A percentile compares a stretch with the other conserved stretches of the same genome.
Evolutionary conservation across 2,797 vertebrate genomes (phyloP).

Genomic region (Heteromormyrus szaboi): DNA sequence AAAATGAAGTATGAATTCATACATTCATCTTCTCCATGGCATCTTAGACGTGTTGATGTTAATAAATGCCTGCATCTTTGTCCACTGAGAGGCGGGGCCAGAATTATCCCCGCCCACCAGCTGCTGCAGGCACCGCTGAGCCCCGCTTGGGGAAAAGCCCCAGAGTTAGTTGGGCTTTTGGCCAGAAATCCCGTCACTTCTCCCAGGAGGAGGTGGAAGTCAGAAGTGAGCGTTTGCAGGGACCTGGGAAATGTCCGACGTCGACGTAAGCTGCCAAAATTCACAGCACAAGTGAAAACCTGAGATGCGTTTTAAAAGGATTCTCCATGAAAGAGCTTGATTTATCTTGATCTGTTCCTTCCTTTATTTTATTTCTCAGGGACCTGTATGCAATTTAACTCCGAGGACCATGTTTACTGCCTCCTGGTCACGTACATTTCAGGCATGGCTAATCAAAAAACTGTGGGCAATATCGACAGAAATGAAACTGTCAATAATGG

Average conservation of each 20-base stretch:
- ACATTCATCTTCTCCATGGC: neutral
- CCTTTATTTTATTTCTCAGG: neutral
- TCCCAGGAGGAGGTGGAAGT: neutral
- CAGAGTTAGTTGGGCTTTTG: neutral
- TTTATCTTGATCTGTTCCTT: neutral
- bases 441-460: neutral
- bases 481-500: neutral
- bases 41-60: neutral
- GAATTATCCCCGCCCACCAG: neutral
- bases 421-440: neutral
- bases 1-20: neutral
- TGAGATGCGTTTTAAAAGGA: neutral
- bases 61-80: neutral
- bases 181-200: neutral
- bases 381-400: neutral
- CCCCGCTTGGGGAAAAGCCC: neutral
- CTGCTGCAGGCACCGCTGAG: neutral
- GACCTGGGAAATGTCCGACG: neutral
- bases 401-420: neutral
- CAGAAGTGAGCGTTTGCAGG: neutral
- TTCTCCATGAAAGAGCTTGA: neutral
- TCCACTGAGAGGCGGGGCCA: neutral
- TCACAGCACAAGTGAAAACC: neutral
- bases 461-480: neutral
- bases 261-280: neutral